Conservation (phyloP, 2,113 vertebrate species). For the Pedetes capensis region DNA sequence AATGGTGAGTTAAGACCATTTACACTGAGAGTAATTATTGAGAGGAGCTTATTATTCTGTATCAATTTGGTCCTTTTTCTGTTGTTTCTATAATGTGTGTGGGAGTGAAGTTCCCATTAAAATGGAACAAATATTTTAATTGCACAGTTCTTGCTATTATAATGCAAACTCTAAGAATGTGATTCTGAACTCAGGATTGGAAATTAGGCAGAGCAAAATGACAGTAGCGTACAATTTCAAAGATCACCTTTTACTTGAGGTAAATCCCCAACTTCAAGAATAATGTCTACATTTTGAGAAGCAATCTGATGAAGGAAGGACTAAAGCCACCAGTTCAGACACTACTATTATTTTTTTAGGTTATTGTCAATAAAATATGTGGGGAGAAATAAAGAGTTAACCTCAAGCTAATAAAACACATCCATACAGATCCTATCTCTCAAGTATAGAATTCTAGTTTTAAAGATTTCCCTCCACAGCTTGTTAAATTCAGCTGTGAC, state of each 20-base stretch:
- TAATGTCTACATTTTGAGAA: neutral
- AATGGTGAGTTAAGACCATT: no score
- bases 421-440: neutral
- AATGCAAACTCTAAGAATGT: neutral
- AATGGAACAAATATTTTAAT: neutral
- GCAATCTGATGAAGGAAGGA: neutral
- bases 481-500: neutral
- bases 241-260: neutral
- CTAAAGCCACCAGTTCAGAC: neutral
- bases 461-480: neutral
- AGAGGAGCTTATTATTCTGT: no score
- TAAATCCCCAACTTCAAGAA: neutral
- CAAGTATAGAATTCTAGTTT: neutral
- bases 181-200: neutral
- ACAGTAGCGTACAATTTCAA: neutral
- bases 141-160: neutral
- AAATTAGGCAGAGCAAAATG: neutral
- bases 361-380: neutral
- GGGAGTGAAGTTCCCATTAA: neutral
- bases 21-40: no score
- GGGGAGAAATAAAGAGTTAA: neutral
- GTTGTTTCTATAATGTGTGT: neutral
- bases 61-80: no score
- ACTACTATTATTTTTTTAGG: neutral
- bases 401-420: neutral